phyloP scores from a whole-genome alignment of 1,140 invertebrate genomes.

The Brachionus rotundiformis region DNA sequence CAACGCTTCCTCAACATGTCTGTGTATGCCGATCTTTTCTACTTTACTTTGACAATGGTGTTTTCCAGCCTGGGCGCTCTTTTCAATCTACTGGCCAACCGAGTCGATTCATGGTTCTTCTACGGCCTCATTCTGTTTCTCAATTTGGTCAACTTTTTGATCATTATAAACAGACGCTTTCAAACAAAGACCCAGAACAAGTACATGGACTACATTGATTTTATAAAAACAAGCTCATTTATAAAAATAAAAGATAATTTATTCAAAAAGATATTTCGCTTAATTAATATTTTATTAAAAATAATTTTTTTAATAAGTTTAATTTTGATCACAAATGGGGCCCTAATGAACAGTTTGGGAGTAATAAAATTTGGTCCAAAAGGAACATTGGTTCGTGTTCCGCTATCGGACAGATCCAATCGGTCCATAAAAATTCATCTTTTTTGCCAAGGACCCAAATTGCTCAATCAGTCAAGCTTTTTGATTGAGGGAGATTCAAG shows the following conservation, averaged over 20 bases:
- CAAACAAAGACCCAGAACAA: neutral
- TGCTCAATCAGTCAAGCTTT: neutral
- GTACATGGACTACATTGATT: neutral
- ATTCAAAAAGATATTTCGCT: neutral
- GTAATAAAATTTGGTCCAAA: neutral
- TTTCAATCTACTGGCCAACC: neutral
- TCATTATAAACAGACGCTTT: neutral
- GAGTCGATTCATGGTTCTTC: constrained; percentile 10
- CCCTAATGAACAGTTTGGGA: neutral
- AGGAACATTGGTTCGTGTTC: neutral
- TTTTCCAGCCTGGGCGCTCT: neutral
- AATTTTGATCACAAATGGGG: neutral
- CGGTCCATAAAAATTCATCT: constrained; percentile 17
- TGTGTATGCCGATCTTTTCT: neutral
- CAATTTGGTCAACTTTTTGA: constrained; percentile 27
- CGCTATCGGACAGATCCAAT: constrained; percentile 11
- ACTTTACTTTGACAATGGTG: neutral
- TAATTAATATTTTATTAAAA: constrained; percentile 12
- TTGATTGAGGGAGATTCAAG: neutral
- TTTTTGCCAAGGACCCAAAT: neutral
- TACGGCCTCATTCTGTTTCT: neutral
- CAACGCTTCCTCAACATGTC: neutral
- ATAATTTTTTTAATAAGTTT: constrained; percentile 2
- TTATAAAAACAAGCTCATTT: neutral
- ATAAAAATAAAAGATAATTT: neutral